Conservation (phyloP, 2,888 invertebrate species). For the Tenthredo notha region DNA sequence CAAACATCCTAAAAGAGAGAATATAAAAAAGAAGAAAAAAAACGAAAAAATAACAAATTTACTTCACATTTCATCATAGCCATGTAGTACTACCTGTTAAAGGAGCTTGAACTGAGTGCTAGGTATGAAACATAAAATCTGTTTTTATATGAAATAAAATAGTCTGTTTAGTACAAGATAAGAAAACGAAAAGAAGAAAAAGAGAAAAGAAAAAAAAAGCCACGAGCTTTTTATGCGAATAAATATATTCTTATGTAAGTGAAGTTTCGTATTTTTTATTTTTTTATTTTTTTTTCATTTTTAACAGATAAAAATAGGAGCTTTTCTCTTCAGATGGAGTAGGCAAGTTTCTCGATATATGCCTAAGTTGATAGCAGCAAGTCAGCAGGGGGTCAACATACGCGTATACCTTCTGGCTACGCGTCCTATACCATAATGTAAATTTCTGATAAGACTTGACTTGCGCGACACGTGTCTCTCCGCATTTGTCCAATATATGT, state of each 20-base stretch:
- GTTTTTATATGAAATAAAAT: background rate
- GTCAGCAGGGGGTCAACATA: background rate
- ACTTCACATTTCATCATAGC: background rate
- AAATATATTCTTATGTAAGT: background rate
- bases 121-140: background rate
- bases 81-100: background rate
- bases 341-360: background rate
- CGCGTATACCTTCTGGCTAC: background rate
- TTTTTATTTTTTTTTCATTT: background rate
- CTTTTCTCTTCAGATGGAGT: background rate
- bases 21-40: background rate
- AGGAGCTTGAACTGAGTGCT: background rate
- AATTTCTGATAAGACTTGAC: slow-evolving; percentile 19
- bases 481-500: background rate
- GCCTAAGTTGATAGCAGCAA: background rate
- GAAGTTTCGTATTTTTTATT: background rate
- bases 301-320: background rate
- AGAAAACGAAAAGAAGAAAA: background rate
- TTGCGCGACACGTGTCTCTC: slow-evolving; percentile 12
- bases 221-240: background rate
- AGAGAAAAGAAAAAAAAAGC: background rate
- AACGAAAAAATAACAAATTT: background rate
- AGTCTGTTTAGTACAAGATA: slow-evolving; percentile 4
- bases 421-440: background rate
- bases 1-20: background rate